Base-by-base conservation (phyloP, 2,797 vertebrate genomes). In the Notoglanidium macrostoma region DNA sequence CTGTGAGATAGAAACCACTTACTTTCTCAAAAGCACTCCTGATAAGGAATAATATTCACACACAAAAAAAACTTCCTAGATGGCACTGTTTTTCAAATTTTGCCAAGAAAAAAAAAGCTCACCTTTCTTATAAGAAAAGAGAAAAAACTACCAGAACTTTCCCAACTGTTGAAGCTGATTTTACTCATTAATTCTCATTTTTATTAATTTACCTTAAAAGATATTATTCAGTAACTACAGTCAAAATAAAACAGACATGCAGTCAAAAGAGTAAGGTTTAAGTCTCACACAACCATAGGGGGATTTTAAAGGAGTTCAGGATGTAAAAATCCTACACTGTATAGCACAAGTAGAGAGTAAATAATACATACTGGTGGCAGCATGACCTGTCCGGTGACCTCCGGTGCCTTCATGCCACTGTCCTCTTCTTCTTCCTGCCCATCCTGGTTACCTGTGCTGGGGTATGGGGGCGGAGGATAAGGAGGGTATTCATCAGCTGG, bases 391-490 rank as follows among this genome's bases (percentile, higher is more conserved):
- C 96, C 97, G 0, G 96, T 97, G 92, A 99, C 93, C 93, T 98
- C 97, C 0, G 97, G 97, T 0, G 97, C 96, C 80, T 94, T 93
- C 95, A 97, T 94, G 90, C 74, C 96, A 65, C 90, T 74, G 0
- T 87, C 49, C 19, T 98, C 96, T 61, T 87, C 51, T 19, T 98
- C 96, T 63, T 92, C 95, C 0, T 94, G 73, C 54, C 88, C 94
- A 29, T 97, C 96, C 0, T 91, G 94, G 1, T 97, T 96, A 14
- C 92, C 94, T 1, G 92, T 92, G 0, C 94, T 95, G 89, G 98
- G 97, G 2, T 97, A 98, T 0, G 98, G 97, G 0, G 98, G 97
- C 1, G 98, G 98, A 0, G 96, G 96, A 87, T 98, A 98, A 0
- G 98, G 98, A 0, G 98, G 97, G 84, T 97, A 98, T 11, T 98